Evolutionary conservation across 2,113 vertebrate species (phyloP).

Genomic region (Silurus glanis): DNA sequence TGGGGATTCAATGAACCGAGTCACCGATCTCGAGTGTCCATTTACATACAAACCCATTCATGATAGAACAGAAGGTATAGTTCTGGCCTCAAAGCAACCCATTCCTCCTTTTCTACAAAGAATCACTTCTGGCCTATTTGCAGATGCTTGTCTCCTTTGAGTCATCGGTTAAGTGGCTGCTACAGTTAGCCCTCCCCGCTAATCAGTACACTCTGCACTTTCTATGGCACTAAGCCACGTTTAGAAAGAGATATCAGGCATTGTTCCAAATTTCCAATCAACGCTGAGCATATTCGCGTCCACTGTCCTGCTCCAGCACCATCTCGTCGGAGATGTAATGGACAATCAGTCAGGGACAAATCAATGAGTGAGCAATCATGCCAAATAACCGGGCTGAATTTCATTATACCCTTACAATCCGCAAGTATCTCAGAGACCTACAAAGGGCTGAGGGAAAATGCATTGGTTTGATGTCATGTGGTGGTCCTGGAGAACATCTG

Average conservation of each 20-base stretch:
- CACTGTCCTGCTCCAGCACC: neutral
- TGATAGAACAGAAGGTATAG: neutral
- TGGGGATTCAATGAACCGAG: too few species aligned
- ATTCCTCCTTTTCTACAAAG: neutral
- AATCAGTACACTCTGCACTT: neutral
- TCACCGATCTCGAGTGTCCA: too few species aligned
- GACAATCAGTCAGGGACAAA: neutral
- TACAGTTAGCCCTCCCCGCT: neutral
- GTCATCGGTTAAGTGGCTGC: neutral
- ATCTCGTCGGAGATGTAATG: neutral
- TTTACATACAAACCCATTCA: too few species aligned
- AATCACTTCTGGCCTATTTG: neutral
- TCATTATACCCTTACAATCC: neutral
- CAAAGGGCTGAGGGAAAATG: neutral
- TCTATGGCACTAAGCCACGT: neutral
- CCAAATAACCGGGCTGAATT: neutral
- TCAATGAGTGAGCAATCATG: neutral
- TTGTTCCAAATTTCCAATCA: neutral
- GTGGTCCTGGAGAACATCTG: neutral
- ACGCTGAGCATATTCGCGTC: neutral
- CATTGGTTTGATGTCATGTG: neutral
- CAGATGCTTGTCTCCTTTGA: neutral
- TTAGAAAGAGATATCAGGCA: neutral
- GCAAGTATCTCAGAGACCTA: neutral
- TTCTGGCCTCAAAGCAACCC: too few species aligned